These are phyloP conservation scores for Eugnorisma glareosa DNA, from an alignment of 2,888 invertebrate genomes.

Conservation along the genomic window DNA sequence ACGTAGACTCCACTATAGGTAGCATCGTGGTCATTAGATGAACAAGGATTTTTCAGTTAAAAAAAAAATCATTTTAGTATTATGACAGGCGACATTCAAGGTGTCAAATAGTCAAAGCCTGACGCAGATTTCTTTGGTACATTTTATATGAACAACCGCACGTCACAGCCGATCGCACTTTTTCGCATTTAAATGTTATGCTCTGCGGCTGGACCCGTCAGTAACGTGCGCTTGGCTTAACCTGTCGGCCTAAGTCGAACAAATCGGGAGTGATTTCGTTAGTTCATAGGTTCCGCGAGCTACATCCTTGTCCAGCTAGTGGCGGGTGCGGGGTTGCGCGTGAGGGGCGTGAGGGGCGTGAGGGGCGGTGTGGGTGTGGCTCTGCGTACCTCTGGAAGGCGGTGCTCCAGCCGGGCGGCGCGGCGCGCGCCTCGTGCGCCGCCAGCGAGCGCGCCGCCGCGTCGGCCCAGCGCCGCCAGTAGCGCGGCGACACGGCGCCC, in stretches of 20 bases:
- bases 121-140: neutral
- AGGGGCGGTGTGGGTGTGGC: neutral
- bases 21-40: constrained; percentile 29
- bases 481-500: constrained; percentile 86
- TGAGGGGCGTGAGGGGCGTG: neutral
- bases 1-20: constrained; percentile 37
- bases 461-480: constrained; percentile 89
- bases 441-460: constrained; percentile 86
- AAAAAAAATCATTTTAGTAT: neutral
- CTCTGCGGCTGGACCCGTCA: neutral
- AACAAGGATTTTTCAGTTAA: constrained; percentile 45
- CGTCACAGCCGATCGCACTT: neutral
- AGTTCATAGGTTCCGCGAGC: neutral
- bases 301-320: constrained; percentile 15
- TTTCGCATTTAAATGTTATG: neutral
- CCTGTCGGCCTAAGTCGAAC: neutral
- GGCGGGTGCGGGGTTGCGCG: rapidly evolving
- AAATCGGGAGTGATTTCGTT: neutral
- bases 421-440: constrained; percentile 90
- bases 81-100: neutral
- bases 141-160: neutral
- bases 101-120: neutral
- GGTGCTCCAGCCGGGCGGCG: constrained; percentile 92
- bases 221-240: neutral
- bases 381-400: constrained; percentile 92